These are phyloP conservation scores for Channa argus DNA, from an alignment of 2,113 vertebrate genomes.

Conservation along the genomic window DNA sequence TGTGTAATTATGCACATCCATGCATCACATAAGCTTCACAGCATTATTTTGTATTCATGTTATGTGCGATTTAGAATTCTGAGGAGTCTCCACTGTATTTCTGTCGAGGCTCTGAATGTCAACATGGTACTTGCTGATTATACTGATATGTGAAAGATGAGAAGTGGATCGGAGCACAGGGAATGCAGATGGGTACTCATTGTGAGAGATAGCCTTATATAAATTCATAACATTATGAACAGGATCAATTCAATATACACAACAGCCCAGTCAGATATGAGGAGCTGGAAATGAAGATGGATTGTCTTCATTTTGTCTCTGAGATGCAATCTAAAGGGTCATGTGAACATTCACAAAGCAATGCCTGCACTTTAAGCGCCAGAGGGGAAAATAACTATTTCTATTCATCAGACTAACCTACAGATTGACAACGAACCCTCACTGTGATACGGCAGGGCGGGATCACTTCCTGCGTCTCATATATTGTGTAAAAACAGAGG, in stretches of 20 bases:
- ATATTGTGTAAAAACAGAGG: constrained; percentile 31
- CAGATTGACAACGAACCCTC: constrained; percentile 23
- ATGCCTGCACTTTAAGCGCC: constrained; percentile 14
- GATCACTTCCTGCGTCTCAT: constrained; percentile 19
- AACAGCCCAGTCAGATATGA: constrained; percentile 38
- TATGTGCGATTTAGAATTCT: constrained; percentile 48
- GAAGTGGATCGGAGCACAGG: constrained; percentile 15
- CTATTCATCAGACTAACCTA: constrained; percentile 17
- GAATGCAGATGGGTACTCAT: constrained; percentile 32
- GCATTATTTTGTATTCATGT: constrained; percentile 57
- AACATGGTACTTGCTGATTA: constrained; percentile 63
- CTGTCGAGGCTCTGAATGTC: constrained; percentile 58
- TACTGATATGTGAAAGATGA: constrained; percentile 61
- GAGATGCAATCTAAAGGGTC: constrained; percentile 30
- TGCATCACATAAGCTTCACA: constrained; percentile 39
- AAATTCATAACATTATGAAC: constrained; percentile 59
- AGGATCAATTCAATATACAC: constrained; percentile 55
- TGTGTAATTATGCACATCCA: constrained; percentile 57
- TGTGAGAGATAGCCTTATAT: constrained; percentile 38
- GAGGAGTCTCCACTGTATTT: constrained; percentile 49
- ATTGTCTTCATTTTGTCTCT: constrained; percentile 48
- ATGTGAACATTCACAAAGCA: constrained; percentile 25
- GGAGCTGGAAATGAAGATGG: constrained; percentile 56
- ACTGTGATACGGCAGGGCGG: not conserved
- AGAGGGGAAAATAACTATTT: constrained; percentile 1